A percentile compares a stretch with the other conserved stretches of the same genome.
Evolutionary conservation across 64 coral and sea anemone genomes (phyloP).

Genomic region (Exaiptasia diaphana): DNA sequence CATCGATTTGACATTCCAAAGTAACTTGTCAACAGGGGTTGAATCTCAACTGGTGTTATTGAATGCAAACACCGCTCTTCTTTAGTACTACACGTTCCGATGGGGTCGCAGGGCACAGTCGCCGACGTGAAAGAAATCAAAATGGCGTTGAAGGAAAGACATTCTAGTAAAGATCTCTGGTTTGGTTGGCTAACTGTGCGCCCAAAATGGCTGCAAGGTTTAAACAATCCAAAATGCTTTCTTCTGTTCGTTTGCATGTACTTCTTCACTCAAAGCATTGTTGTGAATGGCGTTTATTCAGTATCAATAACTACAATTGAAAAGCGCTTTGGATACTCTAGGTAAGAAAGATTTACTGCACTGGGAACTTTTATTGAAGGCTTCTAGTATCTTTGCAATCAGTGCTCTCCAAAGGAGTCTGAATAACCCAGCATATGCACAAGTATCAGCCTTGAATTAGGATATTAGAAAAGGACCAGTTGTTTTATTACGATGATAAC

Average conservation of each 20-base stretch:
- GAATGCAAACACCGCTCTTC: neutral
- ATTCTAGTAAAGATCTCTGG: neutral
- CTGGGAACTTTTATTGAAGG: too few relatives aligned
- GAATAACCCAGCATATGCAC: too few relatives aligned
- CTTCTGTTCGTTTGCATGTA: slow-evolving; percentile 42
- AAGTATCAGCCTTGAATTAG: too few relatives aligned
- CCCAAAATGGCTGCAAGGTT: slow-evolving; percentile 47
- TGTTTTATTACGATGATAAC: too few relatives aligned
- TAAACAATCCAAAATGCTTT: slow-evolving; percentile 62
- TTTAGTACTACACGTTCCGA: too few relatives aligned
- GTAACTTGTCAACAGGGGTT: too few relatives aligned
- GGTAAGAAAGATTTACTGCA: slow-evolving; percentile 1
- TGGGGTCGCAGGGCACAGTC: neutral
- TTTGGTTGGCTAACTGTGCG: slow-evolving; percentile 44
- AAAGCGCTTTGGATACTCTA: slow-evolving; percentile 44
- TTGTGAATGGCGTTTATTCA: slow-evolving; percentile 50
- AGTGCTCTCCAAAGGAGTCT: too few relatives aligned
- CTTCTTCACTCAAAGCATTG: slow-evolving; percentile 40
- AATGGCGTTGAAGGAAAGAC: neutral
- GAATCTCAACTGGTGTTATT: too few relatives aligned
- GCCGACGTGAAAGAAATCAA: neutral
- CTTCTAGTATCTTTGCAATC: too few relatives aligned
- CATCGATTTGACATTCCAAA: too few relatives aligned
- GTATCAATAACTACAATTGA: slow-evolving; percentile 51
- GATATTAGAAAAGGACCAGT: too few relatives aligned